Evolutionary conservation across 1,140 invertebrate species (phyloP).

Genomic region (Formica selysi): DNA sequence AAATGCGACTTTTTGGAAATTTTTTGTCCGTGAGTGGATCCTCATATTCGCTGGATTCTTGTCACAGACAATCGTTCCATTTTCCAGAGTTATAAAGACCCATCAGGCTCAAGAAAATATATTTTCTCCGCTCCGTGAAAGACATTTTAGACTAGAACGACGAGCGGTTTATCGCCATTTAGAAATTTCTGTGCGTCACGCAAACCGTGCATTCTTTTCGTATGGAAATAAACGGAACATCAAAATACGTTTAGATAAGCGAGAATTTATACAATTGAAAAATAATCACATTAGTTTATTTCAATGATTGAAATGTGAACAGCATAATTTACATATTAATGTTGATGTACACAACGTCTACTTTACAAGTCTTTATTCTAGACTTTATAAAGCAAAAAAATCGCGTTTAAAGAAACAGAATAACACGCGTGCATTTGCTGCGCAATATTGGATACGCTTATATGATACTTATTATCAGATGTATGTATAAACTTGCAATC

Average conservation of each 20-base stretch:
- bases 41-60: not conserved
- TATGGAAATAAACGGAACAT: conserved; percentile 58
- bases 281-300: not conserved
- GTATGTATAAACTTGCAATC: not conserved
- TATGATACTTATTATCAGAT: not conserved
- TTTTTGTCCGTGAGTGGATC: not conserved
- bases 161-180: conserved; percentile 45
- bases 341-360: conserved; percentile 13
- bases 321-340: conserved; percentile 9
- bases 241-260: conserved; percentile 61
- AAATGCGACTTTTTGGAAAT: not conserved
- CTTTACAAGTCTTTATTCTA: conserved; percentile 35
- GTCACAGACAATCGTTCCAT: not conserved
- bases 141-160: not conserved
- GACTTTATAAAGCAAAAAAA: conserved; percentile 30
- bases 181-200: conserved; percentile 44
- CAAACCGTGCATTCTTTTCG: conserved; percentile 13
- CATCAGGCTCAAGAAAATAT: conserved; percentile 1
- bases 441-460: not conserved
- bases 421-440: not conserved
- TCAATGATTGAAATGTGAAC: not conserved
- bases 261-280: conserved; percentile 23
- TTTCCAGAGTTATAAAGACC: not conserved
- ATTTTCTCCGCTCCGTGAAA: conserved; percentile 13
- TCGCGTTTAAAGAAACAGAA: not conserved